phyloP scores from a whole-genome alignment of 1,140 invertebrate species.

The Phocides pigmalion region DNA sequence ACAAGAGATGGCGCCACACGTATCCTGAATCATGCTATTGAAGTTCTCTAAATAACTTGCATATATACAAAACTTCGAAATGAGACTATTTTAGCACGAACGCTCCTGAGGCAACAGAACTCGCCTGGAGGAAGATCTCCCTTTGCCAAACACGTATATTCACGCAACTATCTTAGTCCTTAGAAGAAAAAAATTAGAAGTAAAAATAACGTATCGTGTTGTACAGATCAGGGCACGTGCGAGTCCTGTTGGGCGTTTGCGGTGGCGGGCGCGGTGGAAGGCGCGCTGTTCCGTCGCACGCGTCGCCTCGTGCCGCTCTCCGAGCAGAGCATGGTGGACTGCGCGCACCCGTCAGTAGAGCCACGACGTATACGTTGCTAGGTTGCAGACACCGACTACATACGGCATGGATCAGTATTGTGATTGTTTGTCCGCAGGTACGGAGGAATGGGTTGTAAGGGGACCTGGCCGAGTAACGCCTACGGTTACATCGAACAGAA shows the following conservation, averaged over 20 bases:
- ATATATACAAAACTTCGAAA: no score
- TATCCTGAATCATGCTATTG: no score
- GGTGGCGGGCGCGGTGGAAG: conserved; percentile 89
- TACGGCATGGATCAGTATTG: background rate
- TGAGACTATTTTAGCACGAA: no score
- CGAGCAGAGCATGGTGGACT: conserved; percentile 64
- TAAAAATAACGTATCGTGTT: background rate
- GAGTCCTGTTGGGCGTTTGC: conserved; percentile 85
- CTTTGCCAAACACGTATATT: no score
- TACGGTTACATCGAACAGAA: conserved; percentile 55
- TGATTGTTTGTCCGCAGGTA: conserved; percentile 38
- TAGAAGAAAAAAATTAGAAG: no score
- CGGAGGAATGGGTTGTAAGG: conserved; percentile 52
- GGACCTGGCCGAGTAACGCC: conserved; percentile 61
- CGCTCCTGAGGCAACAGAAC: no score
- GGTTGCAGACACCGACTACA: background rate
- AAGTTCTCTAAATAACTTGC: no score
- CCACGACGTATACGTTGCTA: background rate
- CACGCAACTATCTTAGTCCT: no score
- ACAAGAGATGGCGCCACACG: no score
- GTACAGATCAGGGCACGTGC: conserved; percentile 58
- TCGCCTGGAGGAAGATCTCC: no score
- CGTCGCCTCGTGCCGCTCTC: conserved; percentile 55
- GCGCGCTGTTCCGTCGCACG: conserved; percentile 81
- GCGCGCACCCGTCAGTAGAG: conserved; percentile 53